Percentiles rank a stretch among this genome's conserved stretches.
These are phyloP conservation scores for Danio jaintianensis DNA, from an alignment of 2,797 vertebrate species.

Conservation along the genomic window DNA sequence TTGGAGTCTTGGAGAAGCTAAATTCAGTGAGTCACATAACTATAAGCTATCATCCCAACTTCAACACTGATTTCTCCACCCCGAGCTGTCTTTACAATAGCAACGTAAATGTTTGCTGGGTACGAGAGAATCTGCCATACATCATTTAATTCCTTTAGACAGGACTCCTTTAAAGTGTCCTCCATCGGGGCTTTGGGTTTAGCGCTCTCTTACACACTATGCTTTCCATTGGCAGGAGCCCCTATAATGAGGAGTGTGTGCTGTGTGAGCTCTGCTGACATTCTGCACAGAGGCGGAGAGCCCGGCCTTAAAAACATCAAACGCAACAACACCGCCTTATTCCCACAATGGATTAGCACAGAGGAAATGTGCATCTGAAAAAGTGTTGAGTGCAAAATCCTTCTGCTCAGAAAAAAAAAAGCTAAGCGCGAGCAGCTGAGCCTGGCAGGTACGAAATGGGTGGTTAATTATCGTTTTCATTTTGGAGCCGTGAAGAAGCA, in stretches of 20 bases:
- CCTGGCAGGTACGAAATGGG: conserved; percentile 35
- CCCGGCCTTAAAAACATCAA: conserved; percentile 54
- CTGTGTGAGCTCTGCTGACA: conserved; percentile 53
- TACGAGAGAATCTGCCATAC: conserved; percentile 22
- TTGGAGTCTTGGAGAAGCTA: not conserved
- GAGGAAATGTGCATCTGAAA: conserved; percentile 51
- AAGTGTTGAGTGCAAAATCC: conserved; percentile 23
- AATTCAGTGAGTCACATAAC: not conserved
- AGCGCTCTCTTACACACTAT: not conserved
- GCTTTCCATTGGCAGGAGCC: conserved; percentile 8
- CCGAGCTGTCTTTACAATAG: conserved; percentile 29
- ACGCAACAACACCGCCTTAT: conserved; percentile 37
- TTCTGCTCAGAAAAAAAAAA: conserved; percentile 7
- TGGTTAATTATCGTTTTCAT: conserved; percentile 60
- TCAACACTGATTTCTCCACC: conserved; percentile 7
- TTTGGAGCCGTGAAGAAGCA: conserved; percentile 30
- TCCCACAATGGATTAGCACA: conserved; percentile 56
- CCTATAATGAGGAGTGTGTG: conserved; percentile 51
- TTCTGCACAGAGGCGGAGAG: conserved; percentile 49
- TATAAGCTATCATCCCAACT: conserved; percentile 19
- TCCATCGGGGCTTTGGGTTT: conserved; percentile 36
- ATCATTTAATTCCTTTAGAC: conserved; percentile 48
- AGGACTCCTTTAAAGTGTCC: conserved; percentile 43
- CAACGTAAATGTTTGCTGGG: conserved; percentile 31
- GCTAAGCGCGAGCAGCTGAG: conserved; percentile 38